Evolutionary conservation across 2,113 vertebrate species (phyloP), one percentile per base, ranked within the genome.

Genomic region (Fukomys damarensis): DNA sequence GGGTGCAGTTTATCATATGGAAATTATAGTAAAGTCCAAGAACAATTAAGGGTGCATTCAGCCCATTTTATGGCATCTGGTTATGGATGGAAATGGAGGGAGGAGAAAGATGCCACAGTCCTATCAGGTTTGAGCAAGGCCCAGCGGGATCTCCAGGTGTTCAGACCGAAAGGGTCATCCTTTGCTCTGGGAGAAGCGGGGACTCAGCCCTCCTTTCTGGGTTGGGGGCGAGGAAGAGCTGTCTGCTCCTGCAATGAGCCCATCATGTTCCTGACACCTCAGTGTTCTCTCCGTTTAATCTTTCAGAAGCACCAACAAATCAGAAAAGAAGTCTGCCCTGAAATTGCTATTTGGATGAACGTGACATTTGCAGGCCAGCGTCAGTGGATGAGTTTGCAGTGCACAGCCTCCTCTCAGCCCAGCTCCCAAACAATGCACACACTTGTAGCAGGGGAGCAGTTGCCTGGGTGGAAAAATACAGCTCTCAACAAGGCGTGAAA

Each of bases 241-340:
- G 52, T 14, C 66, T 30, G 92, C 82, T 91, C 85, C 76, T 59
- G 28, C 32, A 7, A 28, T 58, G 94, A 95, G 92, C 63, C 92
- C 96, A 68, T 80, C 68, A 11, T 84, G 79, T 97, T 82, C 94
- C 63, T 82, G 87, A 94, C 89, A 96, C 72, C 91, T 95, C 85
- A 46, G n/a, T 91, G 94, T 96, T 96, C 94, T 95, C 81, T 92
- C 88, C 96, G 77, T 93, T 93, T 97, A 93, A 97, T 97, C 97
- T 97, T 97, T 96, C 91, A 86, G 91, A 94, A 97, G 96, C 74
- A 91, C 79, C 91, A 91, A 89, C 96, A 96, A 91, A 97, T 93
- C 93, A 96, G 93, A 95, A 96, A 87, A 74, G 68, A 97, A 91
- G 83, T 54, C 86, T 93, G 82, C 76, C 96, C 96, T 94, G 91